A percentile compares a stretch with the other conserved stretches of the same genome.
Evolutionary conservation across 2,888 invertebrate genomes (phyloP).

Genomic region (Apamea monoglypha): DNA sequence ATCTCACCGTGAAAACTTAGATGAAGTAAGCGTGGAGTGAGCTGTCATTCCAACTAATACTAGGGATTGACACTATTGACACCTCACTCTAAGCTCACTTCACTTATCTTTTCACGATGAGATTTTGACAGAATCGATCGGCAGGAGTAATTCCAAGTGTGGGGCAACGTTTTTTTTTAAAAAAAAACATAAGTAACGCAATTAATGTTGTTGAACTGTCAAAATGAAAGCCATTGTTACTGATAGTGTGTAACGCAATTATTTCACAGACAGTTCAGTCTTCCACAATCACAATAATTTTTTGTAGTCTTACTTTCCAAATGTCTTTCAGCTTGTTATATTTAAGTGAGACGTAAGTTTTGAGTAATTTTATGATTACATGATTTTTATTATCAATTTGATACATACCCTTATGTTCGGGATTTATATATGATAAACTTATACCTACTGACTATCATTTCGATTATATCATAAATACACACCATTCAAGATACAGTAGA

Average conservation of each 20-base stretch:
- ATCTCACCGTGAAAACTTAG: no score
- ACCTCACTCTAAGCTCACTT: no score
- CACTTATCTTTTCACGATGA: no score
- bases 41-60: no score
- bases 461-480: background rate
- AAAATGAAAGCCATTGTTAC: background rate
- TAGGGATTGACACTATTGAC: no score
- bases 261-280: background rate
- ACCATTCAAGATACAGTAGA: background rate
- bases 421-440: background rate
- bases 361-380: background rate
- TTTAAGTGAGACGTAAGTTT: background rate
- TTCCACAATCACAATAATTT: slow-evolving; percentile 3
- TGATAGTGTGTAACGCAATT: background rate
- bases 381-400: background rate
- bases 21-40: no score
- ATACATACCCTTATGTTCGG: background rate
- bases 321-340: background rate
- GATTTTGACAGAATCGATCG: no score
- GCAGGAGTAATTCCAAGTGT: no score
- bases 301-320: background rate
- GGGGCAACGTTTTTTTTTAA: no score
- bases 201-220: no score
- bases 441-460: background rate
- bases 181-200: no score